phyloP scores from a whole-genome alignment of 2,797 vertebrate species.

The Semotilus atromaculatus region DNA sequence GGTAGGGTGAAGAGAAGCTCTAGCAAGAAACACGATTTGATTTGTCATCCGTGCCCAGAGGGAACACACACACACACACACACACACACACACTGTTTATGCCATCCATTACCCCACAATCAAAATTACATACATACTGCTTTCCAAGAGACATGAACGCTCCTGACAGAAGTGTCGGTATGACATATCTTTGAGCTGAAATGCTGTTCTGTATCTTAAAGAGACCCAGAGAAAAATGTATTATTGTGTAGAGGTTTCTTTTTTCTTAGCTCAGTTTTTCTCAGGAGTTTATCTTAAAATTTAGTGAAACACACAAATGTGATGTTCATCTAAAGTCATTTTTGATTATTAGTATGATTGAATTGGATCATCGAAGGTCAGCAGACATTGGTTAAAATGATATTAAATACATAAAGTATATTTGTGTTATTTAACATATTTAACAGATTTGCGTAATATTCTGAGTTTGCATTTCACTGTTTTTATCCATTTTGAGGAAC shows the following conservation, averaged over 20 bases:
- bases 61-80: background rate
- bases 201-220: background rate
- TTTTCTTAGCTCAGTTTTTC: background rate
- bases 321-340: too few species aligned
- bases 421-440: background rate
- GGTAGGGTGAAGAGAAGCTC: slow-evolving; percentile 17
- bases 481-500: background rate
- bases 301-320: too few species aligned
- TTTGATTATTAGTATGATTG: background rate
- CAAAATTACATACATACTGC: slow-evolving; percentile 35
- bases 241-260: background rate
- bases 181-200: slow-evolving; percentile 20
- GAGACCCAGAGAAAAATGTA: background rate
- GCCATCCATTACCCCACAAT: slow-evolving; percentile 28
- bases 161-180: slow-evolving; percentile 18
- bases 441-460: background rate
- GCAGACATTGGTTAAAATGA: background rate
- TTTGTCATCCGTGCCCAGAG: slow-evolving; percentile 47
- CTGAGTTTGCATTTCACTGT: background rate
- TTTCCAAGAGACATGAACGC: slow-evolving; percentile 21
- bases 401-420: background rate
- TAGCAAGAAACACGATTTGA: slow-evolving; percentile 47
- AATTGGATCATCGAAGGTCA: background rate
- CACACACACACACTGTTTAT: background rate
- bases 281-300: background rate